phyloP scores from a whole-genome alignment of 2,888 invertebrate genomes.

The Ophion obscuratus region DNA sequence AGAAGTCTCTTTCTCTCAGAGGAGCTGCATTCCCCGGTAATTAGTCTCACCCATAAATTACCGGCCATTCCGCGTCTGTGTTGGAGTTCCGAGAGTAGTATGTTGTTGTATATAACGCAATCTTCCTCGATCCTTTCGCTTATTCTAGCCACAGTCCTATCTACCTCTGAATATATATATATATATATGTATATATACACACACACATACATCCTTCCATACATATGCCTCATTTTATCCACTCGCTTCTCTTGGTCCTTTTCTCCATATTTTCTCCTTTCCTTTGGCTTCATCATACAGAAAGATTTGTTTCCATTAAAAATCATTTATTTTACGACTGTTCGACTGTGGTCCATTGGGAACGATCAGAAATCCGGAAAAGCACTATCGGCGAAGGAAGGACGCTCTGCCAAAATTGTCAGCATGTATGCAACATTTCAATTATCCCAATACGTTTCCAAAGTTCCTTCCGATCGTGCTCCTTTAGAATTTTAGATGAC shows the following conservation, averaged over 20 bases:
- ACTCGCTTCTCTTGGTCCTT: neutral
- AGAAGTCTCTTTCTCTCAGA: conserved; percentile 25
- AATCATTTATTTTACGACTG: neutral
- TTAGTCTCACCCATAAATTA: conserved; percentile 83
- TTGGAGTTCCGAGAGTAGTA: conserved; percentile 72
- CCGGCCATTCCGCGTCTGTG: conserved; percentile 80
- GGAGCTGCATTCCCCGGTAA: conserved; percentile 82
- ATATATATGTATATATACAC: too few relatives aligned
- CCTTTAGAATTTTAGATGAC: too few relatives aligned
- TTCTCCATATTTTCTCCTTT: neutral
- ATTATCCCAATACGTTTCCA: too few relatives aligned
- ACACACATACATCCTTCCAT: neutral
- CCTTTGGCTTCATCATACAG: neutral
- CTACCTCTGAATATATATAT: neutral
- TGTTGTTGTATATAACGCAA: conserved; percentile 59
- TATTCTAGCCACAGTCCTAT: conserved; percentile 11
- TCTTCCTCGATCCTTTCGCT: conserved; percentile 37
- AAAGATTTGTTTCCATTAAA: neutral
- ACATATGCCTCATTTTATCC: neutral
- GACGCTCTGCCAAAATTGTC: too few relatives aligned
- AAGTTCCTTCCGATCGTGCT: too few relatives aligned
- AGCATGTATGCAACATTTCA: too few relatives aligned
- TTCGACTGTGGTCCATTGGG: neutral
- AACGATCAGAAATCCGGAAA: too few relatives aligned
- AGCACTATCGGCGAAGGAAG: too few relatives aligned